Percentiles rank a stretch among this genome's conserved stretches.
Conservation (phyloP, 2,113 vertebrate genomes). For the Xiphophorus hellerii region DNA sequence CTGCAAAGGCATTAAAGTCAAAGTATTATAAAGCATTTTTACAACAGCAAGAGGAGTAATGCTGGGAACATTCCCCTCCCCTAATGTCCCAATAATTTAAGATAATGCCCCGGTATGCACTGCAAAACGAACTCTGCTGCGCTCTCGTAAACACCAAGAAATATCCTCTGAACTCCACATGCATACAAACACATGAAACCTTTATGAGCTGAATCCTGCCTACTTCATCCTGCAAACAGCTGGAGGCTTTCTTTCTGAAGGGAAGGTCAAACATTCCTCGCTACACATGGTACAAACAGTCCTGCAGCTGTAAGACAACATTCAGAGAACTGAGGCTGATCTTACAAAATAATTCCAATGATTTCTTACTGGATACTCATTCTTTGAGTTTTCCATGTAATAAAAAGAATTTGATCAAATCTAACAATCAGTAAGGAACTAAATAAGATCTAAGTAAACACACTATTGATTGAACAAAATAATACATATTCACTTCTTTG, state of each 20-base stretch:
- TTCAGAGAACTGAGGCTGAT: slow-evolving; percentile 10
- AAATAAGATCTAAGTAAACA: background rate
- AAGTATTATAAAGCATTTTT: slow-evolving; percentile 15
- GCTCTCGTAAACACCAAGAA: slow-evolving; percentile 3
- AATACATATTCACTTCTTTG: too few relatives aligned
- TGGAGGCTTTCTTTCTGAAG: slow-evolving; percentile 46
- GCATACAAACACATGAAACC: slow-evolving; percentile 46
- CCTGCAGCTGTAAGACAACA: slow-evolving; percentile 4
- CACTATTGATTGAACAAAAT: background rate
- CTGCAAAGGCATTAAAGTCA: background rate
- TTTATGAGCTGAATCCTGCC: slow-evolving; percentile 45
- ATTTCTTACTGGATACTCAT: slow-evolving; percentile 3
- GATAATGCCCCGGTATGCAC: background rate
- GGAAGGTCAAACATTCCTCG: slow-evolving; percentile 38
- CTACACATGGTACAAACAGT: slow-evolving; percentile 16
- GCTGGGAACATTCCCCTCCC: slow-evolving; percentile 1
- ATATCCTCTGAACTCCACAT: slow-evolving; percentile 17
- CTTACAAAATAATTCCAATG: slow-evolving; percentile 2
- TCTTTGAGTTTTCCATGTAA: background rate
- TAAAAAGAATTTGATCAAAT: background rate
- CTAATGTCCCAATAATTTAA: slow-evolving; percentile 14
- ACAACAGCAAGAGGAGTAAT: slow-evolving; percentile 4
- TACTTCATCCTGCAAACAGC: slow-evolving; percentile 44
- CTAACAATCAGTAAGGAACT: background rate
- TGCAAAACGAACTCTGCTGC: slow-evolving; percentile 22